Percentiles rank a stretch among this genome's conserved stretches.
Evolutionary conservation across 2,797 vertebrate genomes (phyloP).

Genomic region (Thaleichthys pacificus): DNA sequence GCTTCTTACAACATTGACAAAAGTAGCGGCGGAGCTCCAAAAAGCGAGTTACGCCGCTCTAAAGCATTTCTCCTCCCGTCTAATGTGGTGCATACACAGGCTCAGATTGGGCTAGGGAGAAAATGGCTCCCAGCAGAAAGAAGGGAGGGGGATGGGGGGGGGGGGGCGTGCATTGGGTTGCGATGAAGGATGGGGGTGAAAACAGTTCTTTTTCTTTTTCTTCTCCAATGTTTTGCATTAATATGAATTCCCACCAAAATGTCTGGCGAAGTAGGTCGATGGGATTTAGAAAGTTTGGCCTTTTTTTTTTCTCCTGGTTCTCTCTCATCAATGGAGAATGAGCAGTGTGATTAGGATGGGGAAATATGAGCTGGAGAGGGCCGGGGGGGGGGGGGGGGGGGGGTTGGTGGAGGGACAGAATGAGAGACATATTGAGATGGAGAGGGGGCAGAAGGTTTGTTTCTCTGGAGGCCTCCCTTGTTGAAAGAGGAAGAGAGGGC

Average conservation of each 20-base stretch:
- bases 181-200: conserved; percentile 36
- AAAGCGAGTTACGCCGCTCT: conserved; percentile 50
- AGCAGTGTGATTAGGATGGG: conserved; percentile 68
- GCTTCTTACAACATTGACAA: conserved; percentile 69
- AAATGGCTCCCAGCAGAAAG: conserved; percentile 69
- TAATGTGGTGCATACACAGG: conserved; percentile 56
- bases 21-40: conserved; percentile 53
- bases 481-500: conserved; percentile 18
- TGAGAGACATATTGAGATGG: conserved; percentile 6
- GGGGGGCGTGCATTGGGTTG: conserved; percentile 23
- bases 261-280: conserved; percentile 76
- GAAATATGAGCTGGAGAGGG: conserved; percentile 7
- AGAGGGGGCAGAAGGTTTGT: background rate
- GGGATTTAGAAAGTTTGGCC: conserved; percentile 75
- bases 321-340: conserved; percentile 71
- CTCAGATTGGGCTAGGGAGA: conserved; percentile 59
- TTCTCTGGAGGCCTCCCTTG: background rate
- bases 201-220: conserved; percentile 66
- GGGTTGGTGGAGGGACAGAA: conserved; percentile 25
- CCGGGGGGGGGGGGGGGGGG: conserved; percentile 43
- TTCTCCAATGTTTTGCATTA: conserved; percentile 60
- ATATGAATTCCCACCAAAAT: conserved; percentile 75
- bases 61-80: conserved; percentile 65
- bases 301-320: conserved; percentile 31
- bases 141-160: conserved; percentile 25